Percentiles rank a stretch among this genome's conserved stretches.
These are phyloP conservation scores for Phoeniculus purpureus DNA, from an alignment of 2,797 vertebrate species.

Conservation along the genomic window DNA sequence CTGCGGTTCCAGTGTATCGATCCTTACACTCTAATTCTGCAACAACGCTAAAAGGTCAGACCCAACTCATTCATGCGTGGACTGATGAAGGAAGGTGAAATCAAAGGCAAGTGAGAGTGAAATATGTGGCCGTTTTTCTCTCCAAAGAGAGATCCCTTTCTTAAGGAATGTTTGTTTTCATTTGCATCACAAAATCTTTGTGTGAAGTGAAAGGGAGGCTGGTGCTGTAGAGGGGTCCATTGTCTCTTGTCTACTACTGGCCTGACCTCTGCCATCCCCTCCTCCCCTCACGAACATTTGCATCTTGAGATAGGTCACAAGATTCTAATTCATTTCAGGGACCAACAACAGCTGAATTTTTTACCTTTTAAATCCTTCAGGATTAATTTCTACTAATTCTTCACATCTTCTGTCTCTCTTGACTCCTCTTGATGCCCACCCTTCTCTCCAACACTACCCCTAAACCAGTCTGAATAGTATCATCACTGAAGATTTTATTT, in stretches of 20 bases:
- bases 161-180: neutral
- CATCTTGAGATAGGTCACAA: neutral
- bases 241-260: neutral
- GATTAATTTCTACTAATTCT: neutral
- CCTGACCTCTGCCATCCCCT: constrained; percentile 18
- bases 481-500: neutral
- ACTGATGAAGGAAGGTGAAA: constrained; percentile 22
- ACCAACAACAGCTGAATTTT: neutral
- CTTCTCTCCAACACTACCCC: neutral
- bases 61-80: constrained; percentile 9
- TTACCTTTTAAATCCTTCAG: neutral
- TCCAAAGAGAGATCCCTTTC: constrained; percentile 1
- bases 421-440: neutral
- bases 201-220: constrained; percentile 11
- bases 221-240: constrained; percentile 14
- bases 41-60: neutral
- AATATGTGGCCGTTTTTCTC: neutral
- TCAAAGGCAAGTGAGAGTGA: constrained; percentile 28
- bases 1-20: neutral
- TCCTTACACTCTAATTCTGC: neutral
- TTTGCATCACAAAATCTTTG: constrained; percentile 51
- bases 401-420: fast-evolving
- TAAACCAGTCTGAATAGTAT: neutral
- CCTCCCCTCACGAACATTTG: neutral
- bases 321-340: neutral